Conservation (phyloP, 2,797 vertebrate species). For the Lagodon rhomboides region DNA sequence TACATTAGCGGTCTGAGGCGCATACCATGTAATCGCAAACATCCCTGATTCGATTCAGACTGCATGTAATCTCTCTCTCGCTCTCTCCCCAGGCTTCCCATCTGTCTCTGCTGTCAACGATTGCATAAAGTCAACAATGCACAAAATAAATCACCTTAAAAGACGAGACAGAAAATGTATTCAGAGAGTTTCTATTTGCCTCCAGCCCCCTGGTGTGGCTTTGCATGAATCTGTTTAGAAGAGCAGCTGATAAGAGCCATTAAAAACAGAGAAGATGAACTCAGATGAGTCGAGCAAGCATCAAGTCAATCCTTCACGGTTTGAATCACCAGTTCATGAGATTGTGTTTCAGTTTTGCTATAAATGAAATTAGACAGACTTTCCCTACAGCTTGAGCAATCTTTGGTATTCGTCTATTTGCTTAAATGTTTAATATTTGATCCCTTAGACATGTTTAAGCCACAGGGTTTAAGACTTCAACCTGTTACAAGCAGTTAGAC, state of each 20-base stretch:
- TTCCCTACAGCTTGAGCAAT: not conserved
- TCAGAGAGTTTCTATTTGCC: constrained; percentile 7
- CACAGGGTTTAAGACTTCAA: constrained; percentile 12
- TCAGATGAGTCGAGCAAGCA: constrained; percentile 26
- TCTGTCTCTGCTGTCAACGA: constrained; percentile 8
- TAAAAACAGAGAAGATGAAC: constrained; percentile 40
- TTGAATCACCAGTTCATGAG: constrained; percentile 1
- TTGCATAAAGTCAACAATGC: not conserved
- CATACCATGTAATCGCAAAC: not conserved
- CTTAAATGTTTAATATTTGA: constrained; percentile 11
- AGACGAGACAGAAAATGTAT: not conserved
- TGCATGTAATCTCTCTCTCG: not conserved
- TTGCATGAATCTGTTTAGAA: constrained; percentile 23
- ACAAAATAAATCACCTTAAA: not conserved
- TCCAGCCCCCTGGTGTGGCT: constrained; percentile 19
- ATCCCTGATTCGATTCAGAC: not conserved
- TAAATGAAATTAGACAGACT: constrained; percentile 16
- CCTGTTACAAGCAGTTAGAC: constrained; percentile 2
- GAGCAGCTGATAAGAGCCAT: constrained; percentile 34
- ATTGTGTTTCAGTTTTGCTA: constrained; percentile 4
- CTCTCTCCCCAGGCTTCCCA: not conserved
- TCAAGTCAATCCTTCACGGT: constrained; percentile 22
- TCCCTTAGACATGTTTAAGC: constrained; percentile 17
- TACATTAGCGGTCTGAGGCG: not conserved
- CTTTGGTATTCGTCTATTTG: not conserved